Base-by-base conservation (phyloP, 2,113 vertebrate genomes). In the Oophaga pumilio region DNA sequence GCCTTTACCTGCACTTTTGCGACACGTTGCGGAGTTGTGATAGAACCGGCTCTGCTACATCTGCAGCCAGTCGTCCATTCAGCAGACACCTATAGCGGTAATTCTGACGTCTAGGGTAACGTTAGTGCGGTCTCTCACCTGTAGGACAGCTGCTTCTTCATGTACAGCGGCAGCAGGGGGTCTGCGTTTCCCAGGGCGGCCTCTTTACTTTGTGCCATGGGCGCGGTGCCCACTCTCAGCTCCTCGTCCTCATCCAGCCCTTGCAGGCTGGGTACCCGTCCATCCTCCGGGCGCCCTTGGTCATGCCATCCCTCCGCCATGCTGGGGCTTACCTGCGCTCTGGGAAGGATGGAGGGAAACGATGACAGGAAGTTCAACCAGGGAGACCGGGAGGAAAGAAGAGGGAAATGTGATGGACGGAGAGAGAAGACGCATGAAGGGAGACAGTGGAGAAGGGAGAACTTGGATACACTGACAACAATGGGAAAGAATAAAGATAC, bases 141-240 rank as follows among this genome's bases (percentile, higher is more conserved):
- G 92, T 96, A 96, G 10, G 95, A 96, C 88, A 95, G 93, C 92
- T 95, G 95, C 86, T 96, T 96, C 90, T 91, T 92, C 89, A 96
- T 93, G 84, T 89, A 93, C n/a, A 94, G 91, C 50, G 93, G 93
- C 15, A 85, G 49, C 73, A 94, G 91, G 79, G 24, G 53, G 13
- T 83, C 69, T 66, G 78, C 12, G 28, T 60, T 50, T 57, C 49
- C 56, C 20, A 64, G 78, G 50, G 56, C 1, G 11, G 86, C 57
- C 18, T 82, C 69, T 49, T 60, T 82, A 81, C 15, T 20, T 50
- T 57, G 77, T 20, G 43, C 33, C 28, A 68, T 69, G 28, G 77
- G 68, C 43, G 86, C 82, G 18, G 57, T 76, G 50, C 78, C 22
- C 28, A 78, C 53, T 82, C 11, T 82, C 66, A 74, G 43, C 52